A percentile compares a stretch with the other conserved stretches of the same genome.
These are phyloP conservation scores for Hemibagrus wyckioides DNA, from an alignment of 2,113 vertebrate genomes.

Conservation along the genomic window DNA sequence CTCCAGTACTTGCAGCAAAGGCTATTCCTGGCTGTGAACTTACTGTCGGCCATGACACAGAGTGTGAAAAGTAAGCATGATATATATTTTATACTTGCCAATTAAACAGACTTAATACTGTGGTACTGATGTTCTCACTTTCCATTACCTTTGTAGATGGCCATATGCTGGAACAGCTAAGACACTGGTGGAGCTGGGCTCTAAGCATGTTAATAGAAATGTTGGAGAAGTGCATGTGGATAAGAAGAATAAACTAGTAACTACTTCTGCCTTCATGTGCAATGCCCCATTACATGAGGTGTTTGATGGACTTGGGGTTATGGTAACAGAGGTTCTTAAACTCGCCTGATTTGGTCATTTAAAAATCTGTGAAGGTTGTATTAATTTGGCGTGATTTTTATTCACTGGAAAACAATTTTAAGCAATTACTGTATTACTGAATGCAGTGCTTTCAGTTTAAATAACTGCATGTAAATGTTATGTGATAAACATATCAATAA, in stretches of 20 bases:
- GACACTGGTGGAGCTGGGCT: conserved; percentile 76
- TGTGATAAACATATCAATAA: conserved; percentile 17
- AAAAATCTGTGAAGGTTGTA: neutral
- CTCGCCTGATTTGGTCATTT: conserved; percentile 63
- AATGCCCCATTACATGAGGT: conserved; percentile 79
- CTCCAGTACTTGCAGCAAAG: conserved; percentile 83
- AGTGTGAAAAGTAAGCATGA: conserved; percentile 74
- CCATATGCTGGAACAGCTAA: conserved; percentile 76
- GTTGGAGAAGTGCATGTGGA: conserved; percentile 80
- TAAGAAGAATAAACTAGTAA: conserved; percentile 80
- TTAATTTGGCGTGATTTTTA: neutral
- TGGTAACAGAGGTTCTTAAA: conserved; percentile 79
- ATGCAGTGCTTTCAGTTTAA: neutral
- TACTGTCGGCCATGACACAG: conserved; percentile 75
- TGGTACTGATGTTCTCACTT: neutral
- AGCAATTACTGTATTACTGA: neutral
- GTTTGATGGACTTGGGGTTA: conserved; percentile 78
- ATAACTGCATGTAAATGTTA: neutral
- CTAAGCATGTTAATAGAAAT: conserved; percentile 79
- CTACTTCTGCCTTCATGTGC: conserved; percentile 84
- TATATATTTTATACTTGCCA: neutral
- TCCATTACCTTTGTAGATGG: conserved; percentile 71
- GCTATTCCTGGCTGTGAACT: conserved; percentile 83
- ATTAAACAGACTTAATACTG: neutral
- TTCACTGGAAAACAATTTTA: neutral